These are phyloP conservation scores for Caiman crocodilus DNA, from an alignment of 2,797 vertebrate genomes.

Conservation along the genomic window DNA sequence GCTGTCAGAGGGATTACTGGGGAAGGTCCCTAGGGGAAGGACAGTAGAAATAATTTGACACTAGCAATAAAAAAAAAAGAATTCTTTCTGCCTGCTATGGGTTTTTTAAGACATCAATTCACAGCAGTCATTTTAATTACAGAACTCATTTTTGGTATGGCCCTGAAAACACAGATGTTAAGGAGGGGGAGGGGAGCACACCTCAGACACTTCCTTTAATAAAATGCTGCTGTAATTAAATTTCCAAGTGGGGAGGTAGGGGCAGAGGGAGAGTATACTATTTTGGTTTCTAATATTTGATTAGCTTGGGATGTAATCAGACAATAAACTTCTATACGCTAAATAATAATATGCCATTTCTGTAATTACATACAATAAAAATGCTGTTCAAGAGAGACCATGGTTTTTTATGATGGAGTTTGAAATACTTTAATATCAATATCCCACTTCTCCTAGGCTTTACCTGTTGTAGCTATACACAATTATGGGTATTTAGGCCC, in stretches of 20 bases:
- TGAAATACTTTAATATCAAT: background rate
- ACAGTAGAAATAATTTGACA: constrained; percentile 19
- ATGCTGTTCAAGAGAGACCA: background rate
- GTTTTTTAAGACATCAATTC: background rate
- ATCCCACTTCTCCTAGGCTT: background rate
- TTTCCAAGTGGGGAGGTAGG: background rate
- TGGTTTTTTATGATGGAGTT: background rate
- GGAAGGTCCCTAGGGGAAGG: background rate
- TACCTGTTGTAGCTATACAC: background rate
- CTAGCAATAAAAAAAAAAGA: background rate
- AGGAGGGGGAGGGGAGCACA: background rate
- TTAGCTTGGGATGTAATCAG: background rate
- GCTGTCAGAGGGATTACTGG: too few species aligned
- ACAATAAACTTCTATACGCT: background rate
- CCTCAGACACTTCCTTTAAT: background rate
- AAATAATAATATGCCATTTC: background rate
- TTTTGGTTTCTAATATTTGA: background rate
- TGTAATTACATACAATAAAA: background rate
- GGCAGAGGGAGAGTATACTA: background rate
- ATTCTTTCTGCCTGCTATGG: background rate
- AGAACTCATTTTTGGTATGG: background rate
- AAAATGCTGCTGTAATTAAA: background rate
- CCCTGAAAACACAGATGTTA: background rate
- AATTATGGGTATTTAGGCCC: background rate
- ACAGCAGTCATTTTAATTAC: background rate